Base-by-base conservation (phyloP, 2,113 vertebrate species). In the Atractosteus spatula region DNA sequence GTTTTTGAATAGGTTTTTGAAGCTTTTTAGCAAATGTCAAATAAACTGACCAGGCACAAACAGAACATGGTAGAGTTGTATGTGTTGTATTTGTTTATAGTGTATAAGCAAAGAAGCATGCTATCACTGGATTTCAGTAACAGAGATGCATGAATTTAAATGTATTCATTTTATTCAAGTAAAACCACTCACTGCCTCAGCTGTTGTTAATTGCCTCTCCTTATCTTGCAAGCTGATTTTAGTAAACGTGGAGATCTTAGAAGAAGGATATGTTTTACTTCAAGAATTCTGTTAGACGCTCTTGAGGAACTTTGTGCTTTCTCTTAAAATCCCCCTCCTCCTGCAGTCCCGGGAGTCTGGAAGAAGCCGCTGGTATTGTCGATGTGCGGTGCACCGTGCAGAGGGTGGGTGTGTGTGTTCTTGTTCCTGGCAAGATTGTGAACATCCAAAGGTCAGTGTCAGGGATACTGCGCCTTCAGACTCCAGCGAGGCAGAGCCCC, bases 401-500 rank as follows among this genome's bases (percentile, higher is more conserved):
- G 42, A 13, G 12, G 64, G 42, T 7, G 14, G 43, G 41, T 6
- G 8, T 7, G 14, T 10, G 41, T 6, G 8, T 12, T 3, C 43
- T 55, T 11, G 47, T 29, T 41, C 47, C 67, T 41, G 47, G 5
- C 54, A 41, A 56, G 67, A 55, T 69, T 55, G 55, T 41, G 67
- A 54, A 4, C 41, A 45, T 66, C 42, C 64, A 69, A 69, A 69
- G 67, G 47, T 42, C 54, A 41, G n/a, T 55, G 29, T 54, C 67
- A 4, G 14, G 67, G 67, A 69, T 16, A 56, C 47, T 29, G 47
- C 0, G 47, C 10, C 47, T 51, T 7, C 11, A 3, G 17, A 29
- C 41, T 5, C 14, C 11, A 3, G 11, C 64, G 17, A 29, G 3
- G 11, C 4, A 7, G 44, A 66, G 64, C 7, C 6, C 3, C 62